A percentile compares a stretch with the other conserved stretches of the same genome.
Evolutionary conservation across 2,113 vertebrate genomes (phyloP).

Genomic region (Urocolius indicus): DNA sequence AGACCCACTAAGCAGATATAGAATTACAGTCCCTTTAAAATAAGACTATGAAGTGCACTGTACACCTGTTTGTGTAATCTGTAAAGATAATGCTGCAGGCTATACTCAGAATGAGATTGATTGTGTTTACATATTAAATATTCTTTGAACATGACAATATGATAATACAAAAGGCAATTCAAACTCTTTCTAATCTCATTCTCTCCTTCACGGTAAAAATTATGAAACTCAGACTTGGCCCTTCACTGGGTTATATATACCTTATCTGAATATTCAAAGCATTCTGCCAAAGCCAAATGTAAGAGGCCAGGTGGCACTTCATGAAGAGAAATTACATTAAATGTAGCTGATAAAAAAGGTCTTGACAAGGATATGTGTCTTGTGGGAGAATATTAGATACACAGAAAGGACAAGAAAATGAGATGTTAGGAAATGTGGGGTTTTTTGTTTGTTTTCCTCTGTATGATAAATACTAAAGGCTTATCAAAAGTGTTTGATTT

Average conservation of each 20-base stretch:
- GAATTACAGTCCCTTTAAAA: conserved; percentile 32
- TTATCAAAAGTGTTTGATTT: not conserved
- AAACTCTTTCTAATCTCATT: not conserved
- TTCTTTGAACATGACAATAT: not conserved
- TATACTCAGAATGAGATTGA: not conserved
- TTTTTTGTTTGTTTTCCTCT: not conserved
- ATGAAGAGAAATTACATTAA: conserved; percentile 10
- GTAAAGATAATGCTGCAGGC: not conserved
- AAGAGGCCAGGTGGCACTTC: not conserved
- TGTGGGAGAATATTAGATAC: not conserved
- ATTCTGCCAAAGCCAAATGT: conserved; percentile 25
- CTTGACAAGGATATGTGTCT: not conserved
- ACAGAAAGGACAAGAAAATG: not conserved
- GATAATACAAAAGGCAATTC: not conserved
- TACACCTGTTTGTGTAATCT: not conserved
- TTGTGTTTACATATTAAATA: not conserved
- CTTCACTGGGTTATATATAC: not conserved
- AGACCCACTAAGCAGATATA: not conserved
- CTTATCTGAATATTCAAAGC: conserved; percentile 46
- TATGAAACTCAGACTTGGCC: not conserved
- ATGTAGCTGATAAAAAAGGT: not conserved
- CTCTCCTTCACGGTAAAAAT: conserved; percentile 9
- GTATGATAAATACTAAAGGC: not conserved
- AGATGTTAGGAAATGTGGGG: not conserved
- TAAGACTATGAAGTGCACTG: not conserved